phyloP scores from a whole-genome alignment of 2,888 invertebrate species.

The Ditylenchus weischeri region DNA sequence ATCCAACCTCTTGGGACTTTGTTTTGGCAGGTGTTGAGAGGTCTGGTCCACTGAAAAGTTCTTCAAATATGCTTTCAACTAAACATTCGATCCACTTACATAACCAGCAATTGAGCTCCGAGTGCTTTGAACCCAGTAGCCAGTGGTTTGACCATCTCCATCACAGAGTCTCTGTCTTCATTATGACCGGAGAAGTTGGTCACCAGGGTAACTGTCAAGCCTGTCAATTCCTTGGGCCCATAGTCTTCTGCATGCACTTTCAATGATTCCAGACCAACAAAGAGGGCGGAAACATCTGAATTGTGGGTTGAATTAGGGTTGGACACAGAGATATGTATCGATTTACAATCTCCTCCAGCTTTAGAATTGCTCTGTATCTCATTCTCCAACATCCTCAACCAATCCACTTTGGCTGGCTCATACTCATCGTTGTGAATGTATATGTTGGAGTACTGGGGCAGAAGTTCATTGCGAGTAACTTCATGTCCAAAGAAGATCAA shows the following conservation, averaged over 20 bases:
- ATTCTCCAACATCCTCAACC: slow-evolving; percentile 21
- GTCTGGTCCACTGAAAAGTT: slow-evolving; percentile 23
- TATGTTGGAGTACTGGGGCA: slow-evolving; percentile 21
- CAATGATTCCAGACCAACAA: slow-evolving; percentile 22
- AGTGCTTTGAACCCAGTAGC: slow-evolving; percentile 37
- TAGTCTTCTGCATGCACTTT: slow-evolving; percentile 15
- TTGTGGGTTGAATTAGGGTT: neutral
- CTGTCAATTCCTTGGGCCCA: slow-evolving; percentile 13
- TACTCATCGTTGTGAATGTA: slow-evolving; percentile 29
- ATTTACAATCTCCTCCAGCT: slow-evolving; percentile 23
- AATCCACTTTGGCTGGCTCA: slow-evolving; percentile 23
- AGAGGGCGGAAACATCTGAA: slow-evolving; percentile 29
- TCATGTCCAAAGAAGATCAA: slow-evolving; percentile 26
- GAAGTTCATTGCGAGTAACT: slow-evolving; percentile 11
- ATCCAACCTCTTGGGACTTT: slow-evolving; percentile 19
- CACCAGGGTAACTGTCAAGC: slow-evolving; percentile 21
- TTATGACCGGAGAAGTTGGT: slow-evolving; percentile 28
- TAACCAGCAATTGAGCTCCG: slow-evolving; percentile 29
- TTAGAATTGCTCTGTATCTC: slow-evolving; percentile 25
- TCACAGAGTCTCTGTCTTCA: slow-evolving; percentile 7
- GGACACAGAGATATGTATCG: neutral
- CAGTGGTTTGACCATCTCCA: slow-evolving; percentile 7
- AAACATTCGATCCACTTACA: slow-evolving; percentile 12
- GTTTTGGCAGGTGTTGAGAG: slow-evolving; percentile 13
- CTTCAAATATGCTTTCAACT: neutral